Conservation (phyloP, 2,797 vertebrate genomes). For the Sebastolobus altivelis region DNA sequence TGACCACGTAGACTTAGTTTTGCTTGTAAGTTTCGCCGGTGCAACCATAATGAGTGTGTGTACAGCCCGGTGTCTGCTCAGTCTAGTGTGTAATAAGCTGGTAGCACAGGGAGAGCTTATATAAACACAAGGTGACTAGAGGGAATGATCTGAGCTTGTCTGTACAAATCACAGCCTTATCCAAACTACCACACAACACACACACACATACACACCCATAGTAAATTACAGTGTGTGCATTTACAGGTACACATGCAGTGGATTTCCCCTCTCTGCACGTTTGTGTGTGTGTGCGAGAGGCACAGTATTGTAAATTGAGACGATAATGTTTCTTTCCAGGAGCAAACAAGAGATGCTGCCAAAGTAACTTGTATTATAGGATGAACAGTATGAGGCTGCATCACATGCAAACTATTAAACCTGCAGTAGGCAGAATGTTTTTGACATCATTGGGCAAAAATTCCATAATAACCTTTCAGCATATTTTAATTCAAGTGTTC, state of each 20-base stretch:
- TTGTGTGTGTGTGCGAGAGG: background rate
- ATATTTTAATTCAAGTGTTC: no score
- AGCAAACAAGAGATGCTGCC: background rate
- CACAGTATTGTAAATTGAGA: background rate
- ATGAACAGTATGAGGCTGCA: background rate
- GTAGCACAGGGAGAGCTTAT: background rate
- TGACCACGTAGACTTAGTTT: background rate
- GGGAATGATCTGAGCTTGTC: constrained; percentile 25
- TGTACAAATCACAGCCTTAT: constrained; percentile 22
- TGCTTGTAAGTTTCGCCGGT: background rate
- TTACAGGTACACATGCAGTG: background rate
- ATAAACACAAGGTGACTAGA: constrained; percentile 20
- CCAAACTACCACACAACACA: background rate
- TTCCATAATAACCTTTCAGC: no score
- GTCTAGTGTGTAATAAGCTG: background rate
- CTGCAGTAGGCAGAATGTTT: no score
- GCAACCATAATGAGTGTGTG: constrained; percentile 15
- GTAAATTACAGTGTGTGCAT: background rate
- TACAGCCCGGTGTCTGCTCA: background rate
- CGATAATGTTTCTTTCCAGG: background rate
- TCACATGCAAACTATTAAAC: background rate
- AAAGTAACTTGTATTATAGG: background rate
- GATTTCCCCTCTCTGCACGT: background rate
- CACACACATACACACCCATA: background rate
- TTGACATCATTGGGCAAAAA: no score